Evolutionary conservation across 2,113 vertebrate genomes (phyloP), one percentile per base, ranked within the genome.

Genomic region (Hemichromis elongatus): DNA sequence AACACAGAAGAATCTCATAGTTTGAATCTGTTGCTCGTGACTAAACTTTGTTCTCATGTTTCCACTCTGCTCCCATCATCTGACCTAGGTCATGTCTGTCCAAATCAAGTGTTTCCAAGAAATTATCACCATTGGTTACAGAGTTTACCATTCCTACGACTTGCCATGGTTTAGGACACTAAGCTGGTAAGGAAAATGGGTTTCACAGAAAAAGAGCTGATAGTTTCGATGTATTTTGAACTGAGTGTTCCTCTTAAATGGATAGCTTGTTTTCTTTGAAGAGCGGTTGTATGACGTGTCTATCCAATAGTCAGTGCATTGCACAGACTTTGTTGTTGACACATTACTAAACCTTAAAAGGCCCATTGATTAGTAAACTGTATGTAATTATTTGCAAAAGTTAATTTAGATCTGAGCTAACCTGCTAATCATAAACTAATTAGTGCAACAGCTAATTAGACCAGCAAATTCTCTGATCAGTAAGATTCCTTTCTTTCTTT

Each of bases 61-160:
- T 66, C n/a, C n/a, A 5, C 35, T 83, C 18, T 16, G 5, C 14
- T 81, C 92, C 33, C 19, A 9, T 78, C 79, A 19, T 95, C 80
- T 87, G 77, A 81, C n/a, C 6, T 84, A 99, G 99, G 98, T 99
- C 75, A 96, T 99, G 95, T 95, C 93, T 66, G 96, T 99, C 90
- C 99, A 99, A 86, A 99, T 99, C 92, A 99, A 99, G 82, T 99
- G 99, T 91, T 99, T 98, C 94, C 98, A 99, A 1, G 99, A 99
- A 94, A 99, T 99, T 85, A 99, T 99, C 94, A 98, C 97, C 54
- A 99, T 99, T 33, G 99, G 98, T 42, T 99, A 99, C 94, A 97
- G 97, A 96, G 98, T 99, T 79, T 99, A 99, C 91, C 98, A 93
- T 91, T 99, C 99, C 0, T 99, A 99, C 3, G 97, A 99, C 2